A percentile compares a stretch with the other conserved stretches of the same genome.
Evolutionary conservation across 2,797 vertebrate genomes (phyloP).

Genomic region (Sparus aurata): DNA sequence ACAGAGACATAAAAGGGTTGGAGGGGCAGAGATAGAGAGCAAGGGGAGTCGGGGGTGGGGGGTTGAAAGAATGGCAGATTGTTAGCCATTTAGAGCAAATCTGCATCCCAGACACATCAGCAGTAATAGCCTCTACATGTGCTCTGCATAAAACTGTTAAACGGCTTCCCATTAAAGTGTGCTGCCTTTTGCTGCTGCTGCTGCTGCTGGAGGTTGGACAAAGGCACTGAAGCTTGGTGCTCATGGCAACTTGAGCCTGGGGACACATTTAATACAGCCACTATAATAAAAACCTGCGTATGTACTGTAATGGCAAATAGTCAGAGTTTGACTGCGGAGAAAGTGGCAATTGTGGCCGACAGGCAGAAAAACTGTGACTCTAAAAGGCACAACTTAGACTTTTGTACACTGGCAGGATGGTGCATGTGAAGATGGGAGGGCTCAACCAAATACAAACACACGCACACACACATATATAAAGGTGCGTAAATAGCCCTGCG

Average conservation of each 20-base stretch:
- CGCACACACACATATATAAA: background rate
- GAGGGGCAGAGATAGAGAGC: constrained; percentile 40
- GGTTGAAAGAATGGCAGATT: constrained; percentile 61
- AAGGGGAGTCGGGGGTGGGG: constrained; percentile 10
- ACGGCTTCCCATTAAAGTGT: constrained; percentile 77
- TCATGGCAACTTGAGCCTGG: constrained; percentile 70
- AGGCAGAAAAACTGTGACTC: constrained; percentile 33
- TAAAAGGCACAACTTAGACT: constrained; percentile 45
- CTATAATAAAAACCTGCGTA: constrained; percentile 62
- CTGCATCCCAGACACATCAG: constrained; percentile 78
- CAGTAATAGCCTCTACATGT: constrained; percentile 78
- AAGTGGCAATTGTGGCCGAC: constrained; percentile 43
- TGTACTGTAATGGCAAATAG: constrained; percentile 61
- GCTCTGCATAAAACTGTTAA: constrained; percentile 78
- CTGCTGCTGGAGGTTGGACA: constrained; percentile 68
- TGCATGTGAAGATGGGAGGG: constrained; percentile 17
- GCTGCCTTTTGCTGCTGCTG: constrained; percentile 53
- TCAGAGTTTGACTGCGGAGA: constrained; percentile 43
- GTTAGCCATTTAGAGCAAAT: constrained; percentile 78
- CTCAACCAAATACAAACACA: constrained; percentile 14
- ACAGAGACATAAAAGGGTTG: constrained; percentile 56
- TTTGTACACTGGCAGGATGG: constrained; percentile 21
- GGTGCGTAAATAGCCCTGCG: constrained; percentile 40
- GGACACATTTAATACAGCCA: constrained; percentile 69
- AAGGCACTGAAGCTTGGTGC: constrained; percentile 54